phyloP scores from a whole-genome alignment of 2,888 invertebrate genomes.

The Cartodere bifasciata region DNA sequence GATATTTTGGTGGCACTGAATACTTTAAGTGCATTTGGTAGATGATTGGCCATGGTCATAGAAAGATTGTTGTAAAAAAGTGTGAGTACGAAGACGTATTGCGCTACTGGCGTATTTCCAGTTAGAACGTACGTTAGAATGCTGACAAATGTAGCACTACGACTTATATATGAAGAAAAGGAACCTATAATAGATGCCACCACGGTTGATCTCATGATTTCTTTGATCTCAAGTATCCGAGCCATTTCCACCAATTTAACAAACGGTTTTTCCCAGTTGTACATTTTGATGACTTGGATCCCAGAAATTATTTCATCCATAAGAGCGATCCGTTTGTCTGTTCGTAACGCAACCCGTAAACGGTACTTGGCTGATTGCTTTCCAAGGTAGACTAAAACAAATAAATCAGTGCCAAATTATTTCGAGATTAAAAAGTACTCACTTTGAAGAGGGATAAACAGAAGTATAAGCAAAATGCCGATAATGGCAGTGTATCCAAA shows the following conservation, averaged over 20 bases:
- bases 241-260: constrained; percentile 40
- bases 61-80: no score
- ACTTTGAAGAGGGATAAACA: background rate
- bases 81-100: constrained; percentile 37
- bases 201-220: no score
- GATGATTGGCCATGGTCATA: no score
- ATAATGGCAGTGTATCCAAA: constrained; percentile 3
- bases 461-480: background rate
- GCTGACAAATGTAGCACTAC: constrained; percentile 63
- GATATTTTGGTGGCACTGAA: no score
- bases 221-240: constrained; percentile 21
- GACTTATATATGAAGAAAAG: constrained; percentile 64
- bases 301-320: constrained; percentile 55
- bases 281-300: constrained; percentile 57
- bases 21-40: no score
- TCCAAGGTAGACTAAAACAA: constrained; percentile 33
- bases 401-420: no score
- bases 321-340: constrained; percentile 48
- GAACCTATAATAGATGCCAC: constrained; percentile 50
- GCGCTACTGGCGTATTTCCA: constrained; percentile 46
- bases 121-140: constrained; percentile 56
- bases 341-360: constrained; percentile 26
- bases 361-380: constrained; percentile 49
- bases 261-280: constrained; percentile 53
- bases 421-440: no score